phyloP scores from a whole-genome alignment of 2,888 invertebrate species.

The Iphiclides podalirius region DNA sequence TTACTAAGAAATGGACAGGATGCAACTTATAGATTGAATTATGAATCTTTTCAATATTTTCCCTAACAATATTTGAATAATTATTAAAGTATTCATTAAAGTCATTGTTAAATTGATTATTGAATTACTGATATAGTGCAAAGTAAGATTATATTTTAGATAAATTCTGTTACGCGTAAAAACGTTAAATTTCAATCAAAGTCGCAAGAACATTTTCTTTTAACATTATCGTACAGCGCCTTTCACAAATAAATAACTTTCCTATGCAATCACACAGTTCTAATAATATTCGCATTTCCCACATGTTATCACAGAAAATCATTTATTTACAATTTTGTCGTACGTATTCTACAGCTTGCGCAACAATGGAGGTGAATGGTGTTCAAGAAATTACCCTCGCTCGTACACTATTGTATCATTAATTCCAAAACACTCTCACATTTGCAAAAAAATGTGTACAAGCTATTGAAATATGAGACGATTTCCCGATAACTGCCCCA shows the following conservation, averaged over 20 bases:
- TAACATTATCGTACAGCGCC: conserved; percentile 52
- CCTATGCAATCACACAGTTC: conserved; percentile 78
- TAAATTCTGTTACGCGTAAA: neutral
- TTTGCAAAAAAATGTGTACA: neutral
- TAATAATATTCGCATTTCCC: conserved; percentile 71
- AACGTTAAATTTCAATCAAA: conserved; percentile 20
- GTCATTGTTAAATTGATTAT: neutral
- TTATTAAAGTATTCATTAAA: neutral
- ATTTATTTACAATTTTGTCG: conserved; percentile 81
- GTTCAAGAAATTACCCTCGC: conserved; percentile 49
- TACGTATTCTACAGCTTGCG: conserved; percentile 69
- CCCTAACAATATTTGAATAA: neutral
- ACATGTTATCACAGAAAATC: conserved; percentile 81
- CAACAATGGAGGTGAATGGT: conserved; percentile 60
- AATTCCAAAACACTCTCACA: neutral
- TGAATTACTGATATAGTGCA: neutral
- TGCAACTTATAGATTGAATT: no score
- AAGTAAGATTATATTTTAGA: neutral
- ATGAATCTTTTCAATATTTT: no score
- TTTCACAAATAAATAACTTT: conserved; percentile 66
- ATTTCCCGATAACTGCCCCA: no score
- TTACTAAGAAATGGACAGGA: no score
- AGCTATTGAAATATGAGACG: no score
- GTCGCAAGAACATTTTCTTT: conserved; percentile 36
- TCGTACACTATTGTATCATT: conserved; percentile 43